Evolutionary conservation across 2,797 vertebrate species (phyloP), one percentile per base, ranked within the genome.

Genomic region (Sebastes jordani): DNA sequence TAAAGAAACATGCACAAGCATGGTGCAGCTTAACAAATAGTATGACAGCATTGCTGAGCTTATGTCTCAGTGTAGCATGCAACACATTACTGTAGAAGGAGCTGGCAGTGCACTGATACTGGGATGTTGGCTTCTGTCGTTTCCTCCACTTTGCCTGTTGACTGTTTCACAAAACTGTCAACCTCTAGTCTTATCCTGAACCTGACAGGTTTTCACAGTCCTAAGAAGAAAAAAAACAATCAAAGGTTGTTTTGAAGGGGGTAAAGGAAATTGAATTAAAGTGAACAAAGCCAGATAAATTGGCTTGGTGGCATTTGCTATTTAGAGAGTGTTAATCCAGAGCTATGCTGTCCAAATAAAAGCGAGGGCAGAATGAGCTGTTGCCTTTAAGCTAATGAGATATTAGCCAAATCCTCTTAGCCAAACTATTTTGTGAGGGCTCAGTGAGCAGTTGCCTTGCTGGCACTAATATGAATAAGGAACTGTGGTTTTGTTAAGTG

Each of bases 351-450:
- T 89, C 92, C 87, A 91, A 91, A 93, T 90, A 88, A 92, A 92
- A 88, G 88, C 55, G 10, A 84, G 84, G 80, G 80, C 72, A 88
- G 87, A 91, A 92, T 89, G 84, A 94, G 88, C 84, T 82, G 84
- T 81, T 93, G 90, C 90, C 91, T 91, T 93, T 88, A 90, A 92
- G 90, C 87, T 94, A 94, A 94, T 94, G 88, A 93, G 88, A 92
- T 92, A 93, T 92, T 94, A 92, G 85, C 84, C 82, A 95, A 94
- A 94, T 93, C 93, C 92, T 92, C 94, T 95, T 92, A 93, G 85
- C 82, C 80, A 88, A 92, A 93, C 86, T 91, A 84, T 93, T 93
- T 93, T 93, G 91, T 89, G 77, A 89, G 84, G 92, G 90, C 92
- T 93, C 89, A 92, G 85, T 88, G 88, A 91, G 82, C 78, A 77